Evolutionary conservation across 1,140 invertebrate species (phyloP).

Genomic region (Hydropsyche tenuis): DNA sequence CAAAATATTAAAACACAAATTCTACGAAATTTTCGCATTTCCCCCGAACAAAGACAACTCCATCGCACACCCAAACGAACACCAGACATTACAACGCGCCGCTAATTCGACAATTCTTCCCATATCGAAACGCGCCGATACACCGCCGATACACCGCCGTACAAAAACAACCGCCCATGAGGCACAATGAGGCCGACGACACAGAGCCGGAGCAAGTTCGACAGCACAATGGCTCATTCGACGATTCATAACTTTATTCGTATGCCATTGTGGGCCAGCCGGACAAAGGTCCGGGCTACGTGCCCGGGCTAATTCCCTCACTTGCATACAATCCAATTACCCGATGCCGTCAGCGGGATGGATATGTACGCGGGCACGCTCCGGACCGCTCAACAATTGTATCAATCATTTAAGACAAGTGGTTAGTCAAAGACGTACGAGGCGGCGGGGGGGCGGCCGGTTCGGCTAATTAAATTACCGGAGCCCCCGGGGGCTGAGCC

Average conservation of each 20-base stretch:
- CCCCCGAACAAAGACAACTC: no score
- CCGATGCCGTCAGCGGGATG: conserved; percentile 11
- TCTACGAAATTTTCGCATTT: no score
- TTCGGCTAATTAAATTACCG: conserved; percentile 45
- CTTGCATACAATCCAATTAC: conserved; percentile 44
- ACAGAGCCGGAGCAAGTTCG: background rate
- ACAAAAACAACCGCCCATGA: no score
- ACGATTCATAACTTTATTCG: conserved; percentile 26
- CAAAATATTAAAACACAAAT: no score
- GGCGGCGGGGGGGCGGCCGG: conserved; percentile 19
- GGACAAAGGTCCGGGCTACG: conserved; percentile 4
- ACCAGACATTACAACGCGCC: no score
- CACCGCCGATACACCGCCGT: no score
- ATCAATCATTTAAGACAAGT: conserved; percentile 48
- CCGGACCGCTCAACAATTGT: conserved; percentile 40
- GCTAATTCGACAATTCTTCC: no score
- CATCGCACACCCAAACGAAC: no score
- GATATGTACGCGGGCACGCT: conserved; percentile 25
- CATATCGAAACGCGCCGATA: no score
- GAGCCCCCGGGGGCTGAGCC: background rate
- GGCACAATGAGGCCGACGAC: no score
- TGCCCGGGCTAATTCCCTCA: conserved; percentile 22
- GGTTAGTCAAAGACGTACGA: conserved; percentile 47
- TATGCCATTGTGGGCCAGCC: conserved; percentile 13
- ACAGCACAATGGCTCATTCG: conserved; percentile 19